Conservation (phyloP, 37 sponge, comb jelly and placozoan genomes). For the Axinella damicornis region DNA sequence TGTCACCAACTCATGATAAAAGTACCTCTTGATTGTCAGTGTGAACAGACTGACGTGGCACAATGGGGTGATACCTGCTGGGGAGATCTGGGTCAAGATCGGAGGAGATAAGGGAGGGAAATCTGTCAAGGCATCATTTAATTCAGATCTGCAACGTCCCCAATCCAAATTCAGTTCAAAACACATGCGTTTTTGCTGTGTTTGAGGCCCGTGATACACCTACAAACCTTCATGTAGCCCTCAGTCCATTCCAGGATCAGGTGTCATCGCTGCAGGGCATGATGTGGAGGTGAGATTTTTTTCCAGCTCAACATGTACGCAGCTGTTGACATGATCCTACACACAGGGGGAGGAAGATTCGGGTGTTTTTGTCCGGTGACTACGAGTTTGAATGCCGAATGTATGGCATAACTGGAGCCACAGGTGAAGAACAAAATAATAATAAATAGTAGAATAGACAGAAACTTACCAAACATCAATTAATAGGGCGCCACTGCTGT, state of each 20-base stretch:
- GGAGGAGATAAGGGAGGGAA: constrained; percentile 26
- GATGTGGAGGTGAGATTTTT: constrained; percentile 38
- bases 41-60: neutral
- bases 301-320: neutral
- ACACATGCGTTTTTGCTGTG: constrained; percentile 41
- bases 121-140: constrained; percentile 53
- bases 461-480: too few relatives aligned
- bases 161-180: constrained; percentile 30
- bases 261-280: neutral
- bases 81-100: neutral
- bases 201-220: constrained; percentile 39
- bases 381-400: constrained; percentile 34
- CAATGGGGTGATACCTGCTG: neutral
- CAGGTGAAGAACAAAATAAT: constrained; percentile 14
- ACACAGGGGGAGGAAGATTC: constrained; percentile 26
- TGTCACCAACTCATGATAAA: neutral
- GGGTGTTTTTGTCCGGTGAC: constrained; percentile 48
- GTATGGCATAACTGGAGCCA: constrained; percentile 44
- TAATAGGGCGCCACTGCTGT: constrained; percentile 60
- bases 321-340: neutral
- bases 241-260: constrained; percentile 12
- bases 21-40: neutral
- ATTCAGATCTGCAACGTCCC: constrained; percentile 38
- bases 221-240: constrained; percentile 42
- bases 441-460: neutral